phyloP scores from a whole-genome alignment of 2,113 vertebrate species.

The Corythoichthys haematopterus region DNA sequence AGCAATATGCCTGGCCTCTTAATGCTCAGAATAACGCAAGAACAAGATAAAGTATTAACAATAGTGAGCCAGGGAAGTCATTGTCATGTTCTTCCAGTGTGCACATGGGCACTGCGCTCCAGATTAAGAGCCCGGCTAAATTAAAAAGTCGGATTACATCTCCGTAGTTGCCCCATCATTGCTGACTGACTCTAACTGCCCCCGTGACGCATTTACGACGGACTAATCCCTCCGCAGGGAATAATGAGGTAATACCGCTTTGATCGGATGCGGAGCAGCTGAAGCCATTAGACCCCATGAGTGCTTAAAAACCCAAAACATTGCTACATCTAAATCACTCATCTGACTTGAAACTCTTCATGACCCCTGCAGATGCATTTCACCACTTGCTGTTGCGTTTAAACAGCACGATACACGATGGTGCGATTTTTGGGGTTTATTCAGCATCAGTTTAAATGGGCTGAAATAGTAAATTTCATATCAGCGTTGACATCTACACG shows the following conservation, averaged over 20 bases:
- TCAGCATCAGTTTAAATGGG: neutral
- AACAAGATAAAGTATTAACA: neutral
- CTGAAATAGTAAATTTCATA: slow-evolving; percentile 1
- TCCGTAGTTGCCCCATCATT: slow-evolving; percentile 5
- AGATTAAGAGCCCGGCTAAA: slow-evolving; percentile 45
- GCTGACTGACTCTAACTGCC: slow-evolving; percentile 22
- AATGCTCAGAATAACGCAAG: slow-evolving; percentile 5
- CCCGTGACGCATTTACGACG: slow-evolving; percentile 17
- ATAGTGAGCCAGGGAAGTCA: neutral
- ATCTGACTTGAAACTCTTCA: neutral
- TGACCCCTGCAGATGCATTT: slow-evolving; percentile 8
- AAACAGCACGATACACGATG: neutral
- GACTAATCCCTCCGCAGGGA: slow-evolving; percentile 35
- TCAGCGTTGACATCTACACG: slow-evolving; percentile 16
- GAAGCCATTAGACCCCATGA: slow-evolving; percentile 23
- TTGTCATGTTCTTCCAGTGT: slow-evolving; percentile 9
- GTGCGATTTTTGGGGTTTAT: neutral
- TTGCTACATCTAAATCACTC: slow-evolving; percentile 35
- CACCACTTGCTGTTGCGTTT: neutral
- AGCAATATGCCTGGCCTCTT: slow-evolving; percentile 5
- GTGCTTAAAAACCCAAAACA: slow-evolving; percentile 18
- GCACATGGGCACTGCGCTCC: slow-evolving; percentile 17
- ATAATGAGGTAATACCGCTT: slow-evolving; percentile 39
- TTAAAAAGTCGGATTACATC: slow-evolving; percentile 57
- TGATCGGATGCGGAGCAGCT: slow-evolving; percentile 38